These are phyloP conservation scores for Syrmaticus mikado DNA, from an alignment of 2,113 vertebrate species.

Conservation along the genomic window DNA sequence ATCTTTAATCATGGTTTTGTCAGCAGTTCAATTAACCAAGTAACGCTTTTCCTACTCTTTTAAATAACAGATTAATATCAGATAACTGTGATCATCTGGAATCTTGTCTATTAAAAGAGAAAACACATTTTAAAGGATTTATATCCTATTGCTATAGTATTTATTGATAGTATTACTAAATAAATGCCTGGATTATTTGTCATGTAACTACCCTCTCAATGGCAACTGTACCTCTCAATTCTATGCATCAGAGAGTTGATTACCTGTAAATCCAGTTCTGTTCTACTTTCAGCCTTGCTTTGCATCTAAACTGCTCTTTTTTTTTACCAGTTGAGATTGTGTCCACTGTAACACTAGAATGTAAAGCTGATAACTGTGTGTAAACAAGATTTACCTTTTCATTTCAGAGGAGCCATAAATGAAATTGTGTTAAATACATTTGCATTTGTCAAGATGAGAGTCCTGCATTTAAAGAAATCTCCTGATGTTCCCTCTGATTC, in stretches of 20 bases:
- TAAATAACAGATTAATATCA: neutral
- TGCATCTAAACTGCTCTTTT: neutral
- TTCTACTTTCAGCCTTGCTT: slow-evolving; percentile 9
- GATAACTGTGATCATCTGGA: neutral
- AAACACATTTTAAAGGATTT: neutral
- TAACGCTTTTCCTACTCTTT: neutral
- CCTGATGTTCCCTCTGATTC: slow-evolving; percentile 24
- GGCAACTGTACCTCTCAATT: neutral
- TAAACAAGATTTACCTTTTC: neutral
- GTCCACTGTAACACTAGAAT: neutral
- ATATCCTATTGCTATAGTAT: neutral
- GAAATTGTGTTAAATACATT: neutral
- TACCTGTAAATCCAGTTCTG: neutral
- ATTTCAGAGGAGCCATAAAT: neutral
- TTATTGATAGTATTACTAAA: neutral
- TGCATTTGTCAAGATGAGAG: slow-evolving; percentile 12
- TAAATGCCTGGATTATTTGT: neutral
- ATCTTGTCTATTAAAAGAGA: neutral
- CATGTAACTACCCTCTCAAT: neutral
- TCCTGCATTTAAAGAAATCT: slow-evolving; percentile 19
- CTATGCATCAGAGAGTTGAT: neutral
- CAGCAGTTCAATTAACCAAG: neutral
- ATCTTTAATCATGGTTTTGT: neutral
- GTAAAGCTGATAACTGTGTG: neutral
- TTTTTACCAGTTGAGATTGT: neutral